Conservation (phyloP, 2,113 vertebrate genomes). For the Bubo scandiacus region DNA sequence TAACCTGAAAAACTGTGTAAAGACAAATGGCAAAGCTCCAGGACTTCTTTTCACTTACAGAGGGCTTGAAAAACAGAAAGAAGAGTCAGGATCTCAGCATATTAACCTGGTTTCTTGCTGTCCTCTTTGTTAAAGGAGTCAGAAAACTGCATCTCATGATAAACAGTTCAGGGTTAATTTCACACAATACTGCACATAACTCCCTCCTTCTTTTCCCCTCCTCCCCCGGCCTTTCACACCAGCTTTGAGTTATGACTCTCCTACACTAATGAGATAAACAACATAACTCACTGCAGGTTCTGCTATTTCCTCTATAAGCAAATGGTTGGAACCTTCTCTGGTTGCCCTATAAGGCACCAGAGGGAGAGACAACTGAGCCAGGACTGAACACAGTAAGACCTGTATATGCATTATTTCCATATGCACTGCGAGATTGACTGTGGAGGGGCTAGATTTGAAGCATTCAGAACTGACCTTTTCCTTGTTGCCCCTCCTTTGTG, state of each 20-base stretch:
- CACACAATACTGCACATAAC: conserved; percentile 62
- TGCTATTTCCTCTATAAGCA: conserved; percentile 67
- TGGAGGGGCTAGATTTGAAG: background rate
- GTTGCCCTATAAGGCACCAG: conserved; percentile 67
- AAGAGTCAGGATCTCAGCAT: background rate
- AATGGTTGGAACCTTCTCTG: conserved; percentile 48
- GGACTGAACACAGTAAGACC: background rate
- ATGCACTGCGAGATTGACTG: background rate
- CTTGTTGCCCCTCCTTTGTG: background rate
- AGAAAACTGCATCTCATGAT: conserved; percentile 33
- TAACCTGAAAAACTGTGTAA: background rate
- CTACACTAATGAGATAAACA: conserved; percentile 82
- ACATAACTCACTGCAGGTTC: conserved; percentile 69
- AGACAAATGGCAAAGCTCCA: background rate
- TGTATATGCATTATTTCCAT: background rate
- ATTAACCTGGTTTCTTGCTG: background rate
- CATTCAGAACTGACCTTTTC: background rate
- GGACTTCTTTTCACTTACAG: background rate
- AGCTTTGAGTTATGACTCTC: conserved; percentile 74
- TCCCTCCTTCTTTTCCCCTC: conserved; percentile 20
- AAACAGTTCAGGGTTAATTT: conserved; percentile 71
- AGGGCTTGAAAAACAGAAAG: background rate
- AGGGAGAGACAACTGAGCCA: background rate
- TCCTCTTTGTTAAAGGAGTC: conserved; percentile 33
- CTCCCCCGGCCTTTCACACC: conserved; percentile 4